Conservation (phyloP, 2,113 vertebrate species). For the Synodontis membranacea region DNA sequence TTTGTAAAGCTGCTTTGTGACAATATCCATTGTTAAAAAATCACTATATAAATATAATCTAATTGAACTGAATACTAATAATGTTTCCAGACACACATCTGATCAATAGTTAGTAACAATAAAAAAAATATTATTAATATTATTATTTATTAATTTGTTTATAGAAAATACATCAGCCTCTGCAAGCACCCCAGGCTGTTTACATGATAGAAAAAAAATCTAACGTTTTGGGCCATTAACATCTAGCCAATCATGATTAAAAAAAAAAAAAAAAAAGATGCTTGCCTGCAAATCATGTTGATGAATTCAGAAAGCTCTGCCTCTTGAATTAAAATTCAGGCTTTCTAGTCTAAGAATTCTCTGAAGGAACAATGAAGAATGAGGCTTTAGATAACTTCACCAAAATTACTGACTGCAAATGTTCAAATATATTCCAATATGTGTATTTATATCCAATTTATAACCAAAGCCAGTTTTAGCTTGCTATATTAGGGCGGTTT, state of each 20-base stretch:
- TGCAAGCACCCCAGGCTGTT: not conserved
- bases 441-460: not conserved
- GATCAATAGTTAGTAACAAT: not conserved
- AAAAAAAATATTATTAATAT: not conserved
- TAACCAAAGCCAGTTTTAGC: too few relatives aligned
- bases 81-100: not conserved
- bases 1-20: not conserved
- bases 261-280: too few relatives aligned
- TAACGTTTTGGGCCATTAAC: not conserved
- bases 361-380: not conserved
- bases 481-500: too few relatives aligned
- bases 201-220: not conserved
- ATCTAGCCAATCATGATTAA: not conserved
- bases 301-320: not conserved
- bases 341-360: not conserved
- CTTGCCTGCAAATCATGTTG: slow-evolving; percentile 2
- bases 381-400: not conserved
- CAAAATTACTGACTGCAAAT: not conserved
- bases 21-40: not conserved
- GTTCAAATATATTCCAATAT: not conserved
- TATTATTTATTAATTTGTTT: too few relatives aligned
- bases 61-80: too few relatives aligned
- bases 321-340: slow-evolving; percentile 1
- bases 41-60: too few relatives aligned
- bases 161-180: too few relatives aligned